phyloP scores from a whole-genome alignment of 2,797 vertebrate species.

The Scolopax bukidnonensis region DNA sequence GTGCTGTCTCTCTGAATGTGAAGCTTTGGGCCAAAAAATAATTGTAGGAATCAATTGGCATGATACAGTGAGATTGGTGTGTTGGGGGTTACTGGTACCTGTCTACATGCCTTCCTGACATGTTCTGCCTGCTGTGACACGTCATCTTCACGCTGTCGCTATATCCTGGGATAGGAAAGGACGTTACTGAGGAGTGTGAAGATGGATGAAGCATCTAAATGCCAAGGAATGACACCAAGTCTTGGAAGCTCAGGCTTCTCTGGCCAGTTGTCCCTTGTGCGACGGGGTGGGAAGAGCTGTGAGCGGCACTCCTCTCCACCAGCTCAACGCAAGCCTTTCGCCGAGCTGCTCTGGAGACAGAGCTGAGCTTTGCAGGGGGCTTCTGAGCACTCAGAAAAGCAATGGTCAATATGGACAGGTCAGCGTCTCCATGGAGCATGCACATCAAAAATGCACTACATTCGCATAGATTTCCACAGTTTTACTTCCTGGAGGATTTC shows the following conservation, averaged over 20 bases:
- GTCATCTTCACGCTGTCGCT: not conserved
- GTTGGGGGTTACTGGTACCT: not conserved
- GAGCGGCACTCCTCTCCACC: not conserved
- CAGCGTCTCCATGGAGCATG: slow-evolving; percentile 49
- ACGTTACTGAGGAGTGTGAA: not conserved
- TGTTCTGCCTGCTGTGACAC: not conserved
- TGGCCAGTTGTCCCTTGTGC: not conserved
- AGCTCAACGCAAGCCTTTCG: not conserved
- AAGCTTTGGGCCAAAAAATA: not conserved
- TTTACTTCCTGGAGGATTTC: slow-evolving; percentile 67
- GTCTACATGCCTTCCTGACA: not conserved
- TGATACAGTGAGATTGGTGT: not conserved
- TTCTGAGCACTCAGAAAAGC: slow-evolving; percentile 32
- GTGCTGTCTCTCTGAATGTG: not conserved
- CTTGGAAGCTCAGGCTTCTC: not conserved
- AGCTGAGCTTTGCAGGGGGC: not conserved
- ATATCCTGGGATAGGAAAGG: not conserved
- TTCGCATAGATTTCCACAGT: slow-evolving; percentile 62
- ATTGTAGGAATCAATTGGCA: not conserved
- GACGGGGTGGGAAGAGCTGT: not conserved
- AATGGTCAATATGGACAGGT: slow-evolving; percentile 18
- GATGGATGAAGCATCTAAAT: not conserved
- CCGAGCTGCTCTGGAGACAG: not conserved
- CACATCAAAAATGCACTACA: not conserved
- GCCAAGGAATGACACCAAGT: not conserved